These are phyloP conservation scores for Epirrhoe alternata DNA, from an alignment of 2,888 invertebrate species.

Conservation along the genomic window DNA sequence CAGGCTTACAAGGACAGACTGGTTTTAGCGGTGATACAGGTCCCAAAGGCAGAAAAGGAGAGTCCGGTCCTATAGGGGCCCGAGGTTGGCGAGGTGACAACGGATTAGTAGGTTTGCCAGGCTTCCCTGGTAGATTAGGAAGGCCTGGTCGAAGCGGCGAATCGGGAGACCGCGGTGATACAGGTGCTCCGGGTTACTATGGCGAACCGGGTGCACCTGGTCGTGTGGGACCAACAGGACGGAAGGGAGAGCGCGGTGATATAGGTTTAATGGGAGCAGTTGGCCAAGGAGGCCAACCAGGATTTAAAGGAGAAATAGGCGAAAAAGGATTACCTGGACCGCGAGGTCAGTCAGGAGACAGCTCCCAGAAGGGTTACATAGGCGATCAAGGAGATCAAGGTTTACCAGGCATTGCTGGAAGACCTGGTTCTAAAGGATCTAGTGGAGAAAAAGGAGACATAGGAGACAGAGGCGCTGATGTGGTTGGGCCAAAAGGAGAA, in stretches of 20 bases:
- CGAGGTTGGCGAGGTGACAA: slow-evolving; percentile 68
- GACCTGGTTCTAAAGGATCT: slow-evolving; percentile 63
- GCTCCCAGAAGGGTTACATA: slow-evolving; percentile 85
- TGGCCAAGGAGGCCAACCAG: slow-evolving; percentile 63
- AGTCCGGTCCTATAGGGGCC: slow-evolving; percentile 72
- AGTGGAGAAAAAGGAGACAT: slow-evolving; percentile 84
- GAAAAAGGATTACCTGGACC: slow-evolving; percentile 82
- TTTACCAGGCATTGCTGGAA: slow-evolving; percentile 79
- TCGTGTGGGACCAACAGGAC: slow-evolving; percentile 54
- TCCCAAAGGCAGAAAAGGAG: slow-evolving; percentile 84
- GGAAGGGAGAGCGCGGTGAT: slow-evolving; percentile 60
- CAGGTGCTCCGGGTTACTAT: slow-evolving; percentile 87
- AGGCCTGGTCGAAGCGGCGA: slow-evolving; percentile 56
- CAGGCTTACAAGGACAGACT: slow-evolving; percentile 75
- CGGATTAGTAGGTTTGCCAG: slow-evolving; percentile 72
- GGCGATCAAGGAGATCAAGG: slow-evolving; percentile 84
- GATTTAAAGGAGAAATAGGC: slow-evolving; percentile 79
- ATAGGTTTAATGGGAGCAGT: slow-evolving; percentile 54
- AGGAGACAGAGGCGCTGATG: slow-evolving; percentile 83
- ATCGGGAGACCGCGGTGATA: slow-evolving; percentile 90
- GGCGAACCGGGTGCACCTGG: slow-evolving; percentile 81
- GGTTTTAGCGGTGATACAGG: slow-evolving; percentile 75
- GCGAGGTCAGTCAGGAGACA: slow-evolving; percentile 86
- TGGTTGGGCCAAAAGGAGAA: slow-evolving; percentile 82
- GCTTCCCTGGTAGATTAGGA: slow-evolving; percentile 71